Base-by-base conservation (phyloP, 2,113 vertebrate genomes). In the Pheucticus melanocephalus region DNA sequence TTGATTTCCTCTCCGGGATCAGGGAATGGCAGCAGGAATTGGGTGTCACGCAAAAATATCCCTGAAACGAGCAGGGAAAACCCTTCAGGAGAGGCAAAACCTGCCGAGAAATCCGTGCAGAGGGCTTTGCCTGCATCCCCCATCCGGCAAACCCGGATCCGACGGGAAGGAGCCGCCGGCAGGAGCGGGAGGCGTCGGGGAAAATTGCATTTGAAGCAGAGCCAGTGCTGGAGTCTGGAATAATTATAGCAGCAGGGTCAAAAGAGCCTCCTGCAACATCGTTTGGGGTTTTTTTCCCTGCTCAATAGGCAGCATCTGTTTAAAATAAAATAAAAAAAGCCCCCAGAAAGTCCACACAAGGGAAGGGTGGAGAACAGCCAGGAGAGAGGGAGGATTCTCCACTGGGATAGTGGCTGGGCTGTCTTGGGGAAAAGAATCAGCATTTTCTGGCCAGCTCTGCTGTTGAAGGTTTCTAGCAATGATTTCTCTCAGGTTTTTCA, bases 351-450 rank as follows among this genome's bases (percentile, higher is more conserved):
- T 40, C 50, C 12, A 9, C 45, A 5, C 0, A 0, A 0, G n/a
- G 48, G 79, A 31, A 86, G 9, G 24, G 42, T 14, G 16, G 39
- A 14, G 63, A 80, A 80, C 0, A 11, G 48, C 22, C 40, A 20
- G 61, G 27, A 37, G 53, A 71, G 51, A 68, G 27, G 63, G 35
- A 64, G 24, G 15, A 9, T 69, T 80, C 73, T 64, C 86, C 48
- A 14, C 48, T 0, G 1, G 82, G 57, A 44, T 4, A 17, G 24
- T 10, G 33, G 40, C 28, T 37, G 61, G 30, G 51, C 8, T 79
- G 10, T 21, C 37, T 44, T 44, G 0, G 0, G 45, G 37, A 35
- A 20, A 53, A 57, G 4, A 27, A 64, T 63, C 5, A 2, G 23
- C 10, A 12, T 87, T 91, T 63, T 59, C 17, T 45, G n/a, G 50